Evolutionary conservation across 2,113 vertebrate genomes (phyloP), one percentile per base, ranked within the genome.

Genomic region (Mandrillus leucophaeus): DNA sequence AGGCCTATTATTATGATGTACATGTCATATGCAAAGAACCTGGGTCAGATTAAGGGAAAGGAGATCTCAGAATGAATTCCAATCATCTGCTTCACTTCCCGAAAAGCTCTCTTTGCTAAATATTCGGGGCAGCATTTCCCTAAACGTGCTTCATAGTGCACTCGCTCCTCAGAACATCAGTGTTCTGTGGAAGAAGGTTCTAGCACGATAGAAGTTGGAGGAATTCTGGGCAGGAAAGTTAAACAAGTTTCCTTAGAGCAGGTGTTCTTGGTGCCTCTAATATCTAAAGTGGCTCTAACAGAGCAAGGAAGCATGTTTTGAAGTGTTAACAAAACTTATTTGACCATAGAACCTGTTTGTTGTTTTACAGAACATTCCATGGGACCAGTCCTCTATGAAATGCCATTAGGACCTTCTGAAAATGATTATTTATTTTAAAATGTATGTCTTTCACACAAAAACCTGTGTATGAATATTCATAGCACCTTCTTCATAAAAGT

Each of bases 121-220:
- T 79, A 89, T 87, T 91, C 64, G 35, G 80, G n/a, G 32, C 61
- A 95, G 78, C 22, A 25, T 86, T 92, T 97, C 84, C 57, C 80
- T 83, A 93, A 89, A 73, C 12, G 50, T 87, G 45, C 83, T 78
- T 75, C 52, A 40, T 17, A n/a, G 59, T 70, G 55, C 27, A 64
- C 35, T n/a, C 3, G 22, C 73, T 68, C 13, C 38, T 88, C 61
- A 6, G 86, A 88, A 59, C 23, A 35, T 88, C 23, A 25, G 80
- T 81, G n/a, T 50, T 81, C 82, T 93, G 50, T 72, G 38, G 85
- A 81, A 68, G 73, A 82, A 73, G 45, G 16, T 61, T 50, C 45
- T 70, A 79, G 82, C 8, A 25, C n/a, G 75, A 55, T 1, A 83
- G 83, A 90, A 61, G 3, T 5, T 73, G 48, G 59, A 68, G 43